These are phyloP conservation scores for Lutjanus argentimaculatus DNA, from an alignment of 2,797 vertebrate genomes.

Conservation along the genomic window DNA sequence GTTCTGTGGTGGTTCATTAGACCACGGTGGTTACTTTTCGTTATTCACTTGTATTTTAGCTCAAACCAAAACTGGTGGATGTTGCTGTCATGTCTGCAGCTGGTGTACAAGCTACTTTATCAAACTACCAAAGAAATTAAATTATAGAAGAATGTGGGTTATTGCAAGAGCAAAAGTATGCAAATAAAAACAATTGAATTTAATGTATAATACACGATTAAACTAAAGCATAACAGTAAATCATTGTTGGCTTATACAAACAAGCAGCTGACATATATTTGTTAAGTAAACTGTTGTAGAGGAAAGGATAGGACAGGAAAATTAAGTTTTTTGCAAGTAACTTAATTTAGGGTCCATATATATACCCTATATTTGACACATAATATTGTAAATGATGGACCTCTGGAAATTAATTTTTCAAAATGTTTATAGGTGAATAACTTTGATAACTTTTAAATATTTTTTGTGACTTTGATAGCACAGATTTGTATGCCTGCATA, in stretches of 20 bases:
- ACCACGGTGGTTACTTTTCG: not conserved
- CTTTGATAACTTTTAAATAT: not conserved
- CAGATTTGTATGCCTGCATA: not conserved
- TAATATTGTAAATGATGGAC: not conserved
- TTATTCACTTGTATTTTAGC: not conserved
- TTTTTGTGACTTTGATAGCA: not conserved
- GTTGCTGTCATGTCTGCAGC: constrained; percentile 7
- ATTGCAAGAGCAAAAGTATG: not conserved
- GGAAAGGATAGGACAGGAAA: not conserved
- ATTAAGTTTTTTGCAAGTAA: not conserved
- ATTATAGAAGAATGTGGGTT: not conserved
- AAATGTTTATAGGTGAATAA: not conserved
- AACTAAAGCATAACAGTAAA: not conserved
- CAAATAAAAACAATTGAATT: not conserved
- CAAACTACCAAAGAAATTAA: constrained; percentile 22
- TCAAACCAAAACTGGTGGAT: not conserved
- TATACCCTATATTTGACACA: not conserved
- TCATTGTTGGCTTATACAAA: not conserved
- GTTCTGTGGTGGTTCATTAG: not conserved
- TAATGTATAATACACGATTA: not conserved
- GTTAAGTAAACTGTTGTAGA: not conserved
- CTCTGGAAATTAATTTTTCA: not conserved
- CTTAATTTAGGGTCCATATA: not conserved
- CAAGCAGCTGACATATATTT: not conserved
- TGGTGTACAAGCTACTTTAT: not conserved